Percentiles rank a stretch among this genome's conserved stretches.
Evolutionary conservation across 2,888 invertebrate genomes (phyloP).

Genomic region (Tipula confusa): DNA sequence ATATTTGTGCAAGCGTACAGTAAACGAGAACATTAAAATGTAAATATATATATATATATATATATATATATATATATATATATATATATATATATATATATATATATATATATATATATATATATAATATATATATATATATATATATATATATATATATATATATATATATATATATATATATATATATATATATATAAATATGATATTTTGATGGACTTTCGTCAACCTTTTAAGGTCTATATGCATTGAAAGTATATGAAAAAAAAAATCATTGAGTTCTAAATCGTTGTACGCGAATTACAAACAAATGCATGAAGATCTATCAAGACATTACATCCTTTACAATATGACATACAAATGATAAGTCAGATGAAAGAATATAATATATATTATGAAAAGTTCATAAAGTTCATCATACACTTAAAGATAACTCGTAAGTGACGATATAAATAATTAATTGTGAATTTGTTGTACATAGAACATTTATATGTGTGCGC

Average conservation of each 20-base stretch:
- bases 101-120: too few relatives aligned
- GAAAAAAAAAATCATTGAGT: neutral
- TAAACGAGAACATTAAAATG: too few relatives aligned
- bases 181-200: too few relatives aligned
- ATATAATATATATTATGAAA: neutral
- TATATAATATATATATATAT: too few relatives aligned
- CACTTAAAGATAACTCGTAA: neutral
- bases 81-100: too few relatives aligned
- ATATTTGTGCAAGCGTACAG: neutral
- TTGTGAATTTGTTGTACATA: neutral
- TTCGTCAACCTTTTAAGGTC: neutral
- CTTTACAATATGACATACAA: neutral
- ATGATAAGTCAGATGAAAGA: neutral
- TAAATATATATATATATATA: too few relatives aligned
- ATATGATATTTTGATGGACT: neutral
- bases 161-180: too few relatives aligned
- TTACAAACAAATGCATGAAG: neutral
- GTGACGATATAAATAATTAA: neutral
- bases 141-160: too few relatives aligned
- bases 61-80: too few relatives aligned
- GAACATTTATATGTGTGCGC: neutral
- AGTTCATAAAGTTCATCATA: neutral
- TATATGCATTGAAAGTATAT: neutral
- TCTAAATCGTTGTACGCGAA: neutral
- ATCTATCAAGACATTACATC: neutral